phyloP scores from a whole-genome alignment of 1,140 invertebrate genomes.

The Meteorus sp. region DNA sequence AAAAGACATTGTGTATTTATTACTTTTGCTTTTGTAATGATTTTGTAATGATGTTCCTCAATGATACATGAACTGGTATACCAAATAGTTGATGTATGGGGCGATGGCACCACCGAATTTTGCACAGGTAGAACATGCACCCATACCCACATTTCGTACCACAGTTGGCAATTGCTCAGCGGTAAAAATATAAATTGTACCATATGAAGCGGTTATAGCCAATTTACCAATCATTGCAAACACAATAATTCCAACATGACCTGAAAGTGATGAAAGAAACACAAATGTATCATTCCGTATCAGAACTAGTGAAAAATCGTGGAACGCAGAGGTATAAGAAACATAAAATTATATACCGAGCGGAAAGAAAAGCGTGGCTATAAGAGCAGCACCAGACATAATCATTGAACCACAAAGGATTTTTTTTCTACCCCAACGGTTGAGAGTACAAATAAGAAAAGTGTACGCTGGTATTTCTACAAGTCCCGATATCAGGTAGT shows the following conservation, averaged over 20 bases:
- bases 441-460: conserved; percentile 69
- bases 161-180: conserved; percentile 84
- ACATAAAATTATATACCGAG: conserved; percentile 45
- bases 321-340: conserved; percentile 3
- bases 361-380: conserved; percentile 65
- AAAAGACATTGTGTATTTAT: not conserved
- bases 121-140: conserved; percentile 76
- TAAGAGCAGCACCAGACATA: conserved; percentile 65
- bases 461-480: conserved; percentile 79
- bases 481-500: conserved; percentile 75
- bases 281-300: not conserved
- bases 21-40: no score
- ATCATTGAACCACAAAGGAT: conserved; percentile 73
- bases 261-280: conserved; percentile 44
- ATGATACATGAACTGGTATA: no score
- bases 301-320: conserved; percentile 3
- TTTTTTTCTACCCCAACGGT: conserved; percentile 71
- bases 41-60: no score
- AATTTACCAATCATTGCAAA: conserved; percentile 82
- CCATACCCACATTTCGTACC: conserved; percentile 77
- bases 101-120: conserved; percentile 77
- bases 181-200: conserved; percentile 78
- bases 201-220: conserved; percentile 79
- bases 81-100: conserved; percentile 70
- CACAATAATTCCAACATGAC: conserved; percentile 65